Evolutionary conservation across 53 echinoderm and acorn worm species (phyloP).

Genomic region (Echinometra lucunter): DNA sequence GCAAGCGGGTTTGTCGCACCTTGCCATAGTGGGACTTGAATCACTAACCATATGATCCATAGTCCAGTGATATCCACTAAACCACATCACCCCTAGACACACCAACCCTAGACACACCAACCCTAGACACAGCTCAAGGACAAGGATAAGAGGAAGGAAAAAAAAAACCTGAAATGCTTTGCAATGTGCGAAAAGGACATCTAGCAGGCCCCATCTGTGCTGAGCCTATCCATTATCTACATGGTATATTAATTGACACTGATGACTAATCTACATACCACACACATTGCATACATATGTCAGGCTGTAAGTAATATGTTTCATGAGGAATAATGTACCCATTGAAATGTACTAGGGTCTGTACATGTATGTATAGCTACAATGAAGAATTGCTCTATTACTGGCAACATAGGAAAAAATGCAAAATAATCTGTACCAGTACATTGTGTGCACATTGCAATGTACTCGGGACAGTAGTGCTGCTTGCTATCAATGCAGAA

Average conservation of each 20-base stretch:
- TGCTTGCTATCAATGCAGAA: not conserved
- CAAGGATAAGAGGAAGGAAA: not conserved
- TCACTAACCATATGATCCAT: too few species aligned
- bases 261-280: constrained; percentile 46
- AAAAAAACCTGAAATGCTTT: not conserved
- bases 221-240: not conserved
- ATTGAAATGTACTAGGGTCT: not conserved
- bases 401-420: not conserved
- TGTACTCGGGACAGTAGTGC: not conserved
- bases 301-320: not conserved
- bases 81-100: not conserved
- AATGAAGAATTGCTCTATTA: not conserved
- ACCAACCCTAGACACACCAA: not conserved
- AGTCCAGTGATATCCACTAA: too few species aligned
- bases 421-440: too few species aligned
- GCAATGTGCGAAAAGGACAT: not conserved
- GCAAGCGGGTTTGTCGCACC: too few species aligned
- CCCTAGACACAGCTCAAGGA: not conserved
- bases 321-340: not conserved
- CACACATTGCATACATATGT: not conserved
- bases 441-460: not conserved
- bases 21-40: too few species aligned
- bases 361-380: not conserved
- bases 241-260: constrained; percentile 10
- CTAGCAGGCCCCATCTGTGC: constrained; percentile 25